These are phyloP conservation scores for Arctia plantaginis DNA, from an alignment of 2,888 invertebrate genomes.

Conservation along the genomic window DNA sequence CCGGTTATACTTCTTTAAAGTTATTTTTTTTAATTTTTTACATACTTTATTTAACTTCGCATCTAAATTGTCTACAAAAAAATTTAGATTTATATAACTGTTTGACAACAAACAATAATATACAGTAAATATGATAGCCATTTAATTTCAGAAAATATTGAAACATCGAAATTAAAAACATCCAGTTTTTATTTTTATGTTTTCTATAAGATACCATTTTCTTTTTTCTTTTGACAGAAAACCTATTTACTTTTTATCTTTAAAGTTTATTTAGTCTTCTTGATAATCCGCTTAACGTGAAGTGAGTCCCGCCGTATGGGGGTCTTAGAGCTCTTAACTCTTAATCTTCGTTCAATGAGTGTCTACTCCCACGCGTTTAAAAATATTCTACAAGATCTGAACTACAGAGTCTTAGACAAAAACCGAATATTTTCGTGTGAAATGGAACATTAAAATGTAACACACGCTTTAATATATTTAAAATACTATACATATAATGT, in stretches of 20 bases:
- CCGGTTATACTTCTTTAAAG: too few relatives aligned
- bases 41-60: too few relatives aligned
- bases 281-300: background rate
- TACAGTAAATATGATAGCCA: background rate
- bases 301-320: background rate
- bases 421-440: background rate
- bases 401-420: background rate
- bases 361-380: background rate
- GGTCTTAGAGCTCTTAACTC: too few relatives aligned
- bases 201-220: background rate
- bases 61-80: background rate
- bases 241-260: accelerated
- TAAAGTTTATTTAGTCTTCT: background rate
- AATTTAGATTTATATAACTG: background rate
- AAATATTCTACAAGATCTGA: background rate
- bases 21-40: too few relatives aligned
- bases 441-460: background rate
- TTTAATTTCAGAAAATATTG: background rate
- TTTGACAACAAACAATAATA: too few relatives aligned
- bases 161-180: background rate
- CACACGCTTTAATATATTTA: too few relatives aligned
- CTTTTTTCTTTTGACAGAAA: background rate
- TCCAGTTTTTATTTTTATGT: background rate
- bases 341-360: background rate
- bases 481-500: background rate